A percentile compares a stretch with the other conserved stretches of the same genome.
Evolutionary conservation across 2,888 invertebrate species (phyloP).

Genomic region (Lasioglossum pauxillum): DNA sequence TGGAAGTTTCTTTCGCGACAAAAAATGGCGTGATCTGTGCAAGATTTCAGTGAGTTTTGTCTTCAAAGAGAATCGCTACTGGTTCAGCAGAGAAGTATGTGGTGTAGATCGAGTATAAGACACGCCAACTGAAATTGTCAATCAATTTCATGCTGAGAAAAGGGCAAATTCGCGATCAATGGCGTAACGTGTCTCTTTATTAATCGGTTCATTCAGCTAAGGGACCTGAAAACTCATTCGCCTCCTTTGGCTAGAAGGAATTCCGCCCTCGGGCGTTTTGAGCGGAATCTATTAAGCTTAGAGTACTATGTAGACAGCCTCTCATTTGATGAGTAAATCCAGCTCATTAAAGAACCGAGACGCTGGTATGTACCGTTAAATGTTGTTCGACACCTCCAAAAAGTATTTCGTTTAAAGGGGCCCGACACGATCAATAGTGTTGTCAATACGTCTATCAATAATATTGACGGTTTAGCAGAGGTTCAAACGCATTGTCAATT

Average conservation of each 20-base stretch:
- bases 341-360: not conserved
- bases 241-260: not conserved
- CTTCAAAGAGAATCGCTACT: too few species aligned
- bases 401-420: too few species aligned
- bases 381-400: not conserved
- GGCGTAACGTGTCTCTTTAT: not conserved
- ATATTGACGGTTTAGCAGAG: too few species aligned
- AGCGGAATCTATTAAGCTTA: not conserved
- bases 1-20: too few species aligned
- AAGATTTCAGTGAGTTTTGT: not conserved
- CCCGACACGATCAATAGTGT: too few species aligned
- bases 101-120: not conserved
- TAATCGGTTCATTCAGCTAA: not conserved
- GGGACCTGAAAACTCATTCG: not conserved
- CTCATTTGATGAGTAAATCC: not conserved
- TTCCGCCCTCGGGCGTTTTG: not conserved
- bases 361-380: not conserved
- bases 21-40: not conserved
- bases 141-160: not conserved
- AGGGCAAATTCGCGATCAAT: not conserved
- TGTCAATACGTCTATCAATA: too few species aligned
- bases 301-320: not conserved
- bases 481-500: too few species aligned
- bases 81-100: not conserved
- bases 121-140: not conserved